Conservation (phyloP, 2,113 vertebrate species). For the Gracilinanus agilis region DNA sequence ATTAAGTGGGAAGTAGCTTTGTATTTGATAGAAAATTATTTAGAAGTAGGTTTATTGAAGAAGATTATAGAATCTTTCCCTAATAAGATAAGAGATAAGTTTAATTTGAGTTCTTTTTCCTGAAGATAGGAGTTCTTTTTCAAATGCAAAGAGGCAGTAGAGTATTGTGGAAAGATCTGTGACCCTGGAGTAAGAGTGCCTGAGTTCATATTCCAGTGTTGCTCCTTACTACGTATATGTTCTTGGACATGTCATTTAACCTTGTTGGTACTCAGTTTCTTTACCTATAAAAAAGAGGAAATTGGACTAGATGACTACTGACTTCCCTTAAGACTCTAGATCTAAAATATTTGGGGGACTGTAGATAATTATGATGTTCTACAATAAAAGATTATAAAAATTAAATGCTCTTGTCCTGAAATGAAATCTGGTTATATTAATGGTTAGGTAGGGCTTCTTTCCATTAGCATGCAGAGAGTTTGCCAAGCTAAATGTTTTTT, state of each 20-base stretch:
- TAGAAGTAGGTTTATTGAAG: too few species aligned
- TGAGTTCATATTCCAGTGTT: too few species aligned
- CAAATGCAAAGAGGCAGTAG: background rate
- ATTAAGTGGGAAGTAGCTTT: too few species aligned
- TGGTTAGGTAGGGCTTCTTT: background rate
- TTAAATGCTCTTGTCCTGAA: background rate
- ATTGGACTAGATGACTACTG: background rate
- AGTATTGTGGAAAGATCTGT: too few species aligned
- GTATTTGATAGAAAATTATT: too few species aligned
- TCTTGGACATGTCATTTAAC: background rate
- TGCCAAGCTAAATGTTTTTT: conserved; percentile 14
- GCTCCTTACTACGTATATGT: background rate
- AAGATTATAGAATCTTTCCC: too few species aligned
- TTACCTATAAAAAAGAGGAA: background rate
- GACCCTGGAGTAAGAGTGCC: too few species aligned
- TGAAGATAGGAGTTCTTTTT: too few species aligned
- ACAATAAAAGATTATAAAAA: background rate
- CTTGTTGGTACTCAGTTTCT: background rate
- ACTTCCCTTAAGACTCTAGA: background rate
- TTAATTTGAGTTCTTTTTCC: too few species aligned
- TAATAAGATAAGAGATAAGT: too few species aligned
- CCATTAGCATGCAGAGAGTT: background rate
- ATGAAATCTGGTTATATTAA: background rate
- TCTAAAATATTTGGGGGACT: background rate
- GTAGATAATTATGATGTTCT: background rate